Evolutionary conservation across 23 tunicate genomes (phyloP), one percentile per base, ranked within the genome.

Genomic region (Halocynthia roretzi): DNA sequence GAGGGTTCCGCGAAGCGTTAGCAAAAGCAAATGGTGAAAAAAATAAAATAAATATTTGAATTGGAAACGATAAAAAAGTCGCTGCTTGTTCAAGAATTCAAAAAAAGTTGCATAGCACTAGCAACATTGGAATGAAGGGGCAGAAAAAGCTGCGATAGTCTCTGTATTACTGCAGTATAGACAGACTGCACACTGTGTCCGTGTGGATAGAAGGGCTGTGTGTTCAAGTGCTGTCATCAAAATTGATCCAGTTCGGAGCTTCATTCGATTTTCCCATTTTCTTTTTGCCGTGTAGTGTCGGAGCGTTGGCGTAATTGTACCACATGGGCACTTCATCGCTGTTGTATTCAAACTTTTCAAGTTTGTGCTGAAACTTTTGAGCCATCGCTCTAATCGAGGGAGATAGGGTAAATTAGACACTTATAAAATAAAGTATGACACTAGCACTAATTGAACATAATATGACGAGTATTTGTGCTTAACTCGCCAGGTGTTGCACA

Each of bases 271-370:
- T 17, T 11, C 40, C 54, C 72, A 6, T 50, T n/a, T 61, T 67
- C 14, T 80, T 80, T 48, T 80, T 67, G 60, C 70, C 77, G 7
- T 62, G 78, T 0, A 67, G 51, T n/a, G 77, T 10, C 19, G 71
- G 71, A 11, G 83, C 77, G 62, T 77, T 81, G 12, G 83, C 83
- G 70, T 91, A 91, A 64, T 91, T 91, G 77, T 69, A 91, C 97
- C 97, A 91, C 6, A 54, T 22, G 6, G 97, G 97, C 40, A 91
- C 97, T 20, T 82, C 75, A 54, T 91, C 97, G 67, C 71, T 82
- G 81, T 68, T 91, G 90, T 85, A 85, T 65, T 91, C 87, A 48
- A 91, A 21, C 8, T 77, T 70, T 14, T 91, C 87, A 6, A 91
- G 62, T 40, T 63, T 71, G 6, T 68, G 50, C 4, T 57, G 68